Percentiles rank a stretch among this genome's conserved stretches.
Conservation (phyloP, 2,797 vertebrate genomes). For the Clarias laeviceps region DNA sequence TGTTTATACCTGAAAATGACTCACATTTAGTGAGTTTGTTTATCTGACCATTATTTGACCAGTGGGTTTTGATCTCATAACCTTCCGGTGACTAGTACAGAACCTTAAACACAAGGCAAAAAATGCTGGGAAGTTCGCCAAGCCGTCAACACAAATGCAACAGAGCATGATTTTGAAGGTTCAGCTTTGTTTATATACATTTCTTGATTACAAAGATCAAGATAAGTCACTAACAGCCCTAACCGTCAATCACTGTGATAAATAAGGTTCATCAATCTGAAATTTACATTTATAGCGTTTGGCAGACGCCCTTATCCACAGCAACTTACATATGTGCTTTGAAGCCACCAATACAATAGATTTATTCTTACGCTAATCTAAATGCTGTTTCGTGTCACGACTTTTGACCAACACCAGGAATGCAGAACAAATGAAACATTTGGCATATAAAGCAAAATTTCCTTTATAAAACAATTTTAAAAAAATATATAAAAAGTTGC, state of each 20-base stretch:
- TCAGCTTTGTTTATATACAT: neutral
- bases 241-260: constrained; percentile 1
- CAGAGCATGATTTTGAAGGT: no score
- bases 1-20: neutral
- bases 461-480: no score
- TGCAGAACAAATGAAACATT: neutral
- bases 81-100: neutral
- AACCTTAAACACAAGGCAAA: neutral
- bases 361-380: no score
- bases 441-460: neutral
- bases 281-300: neutral
- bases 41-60: neutral
- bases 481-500: neutral
- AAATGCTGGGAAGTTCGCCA: neutral
- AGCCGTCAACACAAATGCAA: neutral
- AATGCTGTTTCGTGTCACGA: neutral
- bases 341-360: no score
- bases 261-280: neutral
- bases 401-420: neutral
- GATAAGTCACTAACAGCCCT: neutral
- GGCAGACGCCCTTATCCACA: no score
- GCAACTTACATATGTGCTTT: no score
- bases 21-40: neutral
- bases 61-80: neutral
- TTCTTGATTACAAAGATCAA: neutral